Evolutionary conservation across 2,888 invertebrate genomes (phyloP).

Genomic region (Pheosia tremula): DNA sequence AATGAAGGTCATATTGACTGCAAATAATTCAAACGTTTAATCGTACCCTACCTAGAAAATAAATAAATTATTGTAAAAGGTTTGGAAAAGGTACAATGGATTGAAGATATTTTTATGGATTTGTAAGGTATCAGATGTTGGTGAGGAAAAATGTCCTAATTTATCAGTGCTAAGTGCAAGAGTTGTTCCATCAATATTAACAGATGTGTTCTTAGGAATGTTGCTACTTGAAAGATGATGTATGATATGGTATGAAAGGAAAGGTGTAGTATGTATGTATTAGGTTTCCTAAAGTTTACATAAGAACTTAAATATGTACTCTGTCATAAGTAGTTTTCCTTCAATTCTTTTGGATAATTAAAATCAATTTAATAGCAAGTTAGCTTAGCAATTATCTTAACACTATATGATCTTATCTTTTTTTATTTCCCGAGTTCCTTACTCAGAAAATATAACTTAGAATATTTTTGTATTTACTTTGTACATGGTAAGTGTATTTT

Average conservation of each 20-base stretch:
- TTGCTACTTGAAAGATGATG: neutral
- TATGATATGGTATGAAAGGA: neutral
- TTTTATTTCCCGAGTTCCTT: neutral
- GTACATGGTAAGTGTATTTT: neutral
- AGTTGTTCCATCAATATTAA: no score
- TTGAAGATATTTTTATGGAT: no score
- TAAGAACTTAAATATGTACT: neutral
- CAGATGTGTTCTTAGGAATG: neutral
- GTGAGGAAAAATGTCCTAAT: no score
- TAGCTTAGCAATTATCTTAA: neutral
- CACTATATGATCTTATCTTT: neutral
- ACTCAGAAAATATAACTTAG: neutral
- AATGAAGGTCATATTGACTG: no score
- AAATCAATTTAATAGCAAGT: neutral
- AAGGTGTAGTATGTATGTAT: neutral
- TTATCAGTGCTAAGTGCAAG: no score
- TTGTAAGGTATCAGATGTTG: no score
- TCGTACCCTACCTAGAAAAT: no score
- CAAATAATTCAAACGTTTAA: no score
- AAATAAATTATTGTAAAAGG: no score
- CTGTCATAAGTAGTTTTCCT: neutral
- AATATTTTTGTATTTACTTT: neutral
- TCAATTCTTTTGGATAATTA: neutral
- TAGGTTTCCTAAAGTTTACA: neutral
- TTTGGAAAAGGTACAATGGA: no score